These are phyloP conservation scores for Drosophila watanabei DNA, from an alignment of 1,140 invertebrate species.

Conservation along the genomic window DNA sequence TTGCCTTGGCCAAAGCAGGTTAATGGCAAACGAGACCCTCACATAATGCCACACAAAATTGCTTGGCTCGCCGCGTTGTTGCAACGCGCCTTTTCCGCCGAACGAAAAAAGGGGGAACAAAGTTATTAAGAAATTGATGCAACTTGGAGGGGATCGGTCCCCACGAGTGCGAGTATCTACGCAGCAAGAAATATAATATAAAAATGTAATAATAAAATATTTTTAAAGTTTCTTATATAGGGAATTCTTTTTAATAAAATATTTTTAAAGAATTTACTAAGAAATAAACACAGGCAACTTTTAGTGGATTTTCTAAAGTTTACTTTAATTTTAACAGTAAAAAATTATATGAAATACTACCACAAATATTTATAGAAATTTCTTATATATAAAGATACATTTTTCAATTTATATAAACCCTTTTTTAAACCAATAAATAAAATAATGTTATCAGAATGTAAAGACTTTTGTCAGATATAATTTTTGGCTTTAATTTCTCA, in stretches of 20 bases:
- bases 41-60: conserved; percentile 81
- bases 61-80: conserved; percentile 50
- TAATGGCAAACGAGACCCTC: conserved; percentile 79
- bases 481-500: neutral
- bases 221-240: too few relatives aligned
- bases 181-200: neutral
- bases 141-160: conserved; percentile 28
- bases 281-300: neutral
- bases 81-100: conserved; percentile 28
- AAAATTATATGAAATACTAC: neutral
- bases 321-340: neutral
- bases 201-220: neutral
- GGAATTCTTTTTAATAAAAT: too few relatives aligned
- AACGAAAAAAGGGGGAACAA: conserved; percentile 40
- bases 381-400: neutral
- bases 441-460: neutral
- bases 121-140: conserved; percentile 83
- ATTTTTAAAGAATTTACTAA: neutral
- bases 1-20: conserved; percentile 60
- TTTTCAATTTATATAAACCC: neutral
- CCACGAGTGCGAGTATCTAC: neutral
- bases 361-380: neutral
- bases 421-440: neutral
- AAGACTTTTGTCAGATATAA: too few relatives aligned
- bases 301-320: neutral